Evolutionary conservation across 2,113 vertebrate genomes (phyloP).

Genomic region (Coptodon rendalli): DNA sequence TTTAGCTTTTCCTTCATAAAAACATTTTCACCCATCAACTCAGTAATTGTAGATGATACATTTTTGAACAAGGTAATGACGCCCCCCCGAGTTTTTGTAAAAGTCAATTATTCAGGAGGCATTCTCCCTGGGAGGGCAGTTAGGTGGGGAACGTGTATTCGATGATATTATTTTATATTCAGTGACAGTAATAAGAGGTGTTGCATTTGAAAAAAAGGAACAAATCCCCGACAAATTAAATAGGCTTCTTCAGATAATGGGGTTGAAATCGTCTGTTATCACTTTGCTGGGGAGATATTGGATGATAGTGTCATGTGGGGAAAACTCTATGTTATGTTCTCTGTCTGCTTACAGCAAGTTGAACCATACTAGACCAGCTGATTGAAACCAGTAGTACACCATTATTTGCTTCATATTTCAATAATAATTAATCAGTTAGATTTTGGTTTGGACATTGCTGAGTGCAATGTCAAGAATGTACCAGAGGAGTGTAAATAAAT

Average conservation of each 20-base stretch:
- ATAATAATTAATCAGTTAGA: not conserved
- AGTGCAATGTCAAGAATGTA: not conserved
- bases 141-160: not conserved
- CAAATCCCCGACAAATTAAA: not conserved
- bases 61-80: not conserved
- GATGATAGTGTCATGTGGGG: not conserved
- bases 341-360: not conserved
- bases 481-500: not conserved
- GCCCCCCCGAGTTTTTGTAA: not conserved
- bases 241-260: not conserved
- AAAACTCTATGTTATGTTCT: not conserved
- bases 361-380: not conserved
- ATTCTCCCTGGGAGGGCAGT: not conserved
- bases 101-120: not conserved
- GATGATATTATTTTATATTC: not conserved
- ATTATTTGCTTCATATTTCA: not conserved
- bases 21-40: not conserved
- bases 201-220: not conserved
- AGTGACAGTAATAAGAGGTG: not conserved
- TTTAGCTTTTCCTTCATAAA: not conserved
- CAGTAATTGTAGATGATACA: not conserved
- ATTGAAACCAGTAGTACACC: not conserved
- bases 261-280: slow-evolving; percentile 25
- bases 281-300: slow-evolving; percentile 17
- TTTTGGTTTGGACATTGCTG: not conserved